These are phyloP conservation scores for Epinephelus lanceolatus DNA, from an alignment of 2,113 vertebrate genomes.

Conservation along the genomic window DNA sequence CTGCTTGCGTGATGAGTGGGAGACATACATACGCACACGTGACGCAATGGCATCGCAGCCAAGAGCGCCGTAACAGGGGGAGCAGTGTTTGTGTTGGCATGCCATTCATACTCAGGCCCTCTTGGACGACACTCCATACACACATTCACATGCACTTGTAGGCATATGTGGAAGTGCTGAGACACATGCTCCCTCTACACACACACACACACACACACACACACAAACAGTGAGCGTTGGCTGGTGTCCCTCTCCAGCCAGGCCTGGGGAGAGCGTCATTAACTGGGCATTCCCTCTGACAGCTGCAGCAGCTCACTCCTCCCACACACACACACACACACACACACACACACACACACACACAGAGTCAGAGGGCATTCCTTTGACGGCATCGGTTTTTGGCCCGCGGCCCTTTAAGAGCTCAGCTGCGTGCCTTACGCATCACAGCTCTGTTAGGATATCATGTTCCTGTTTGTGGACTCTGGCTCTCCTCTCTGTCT, in stretches of 20 bases:
- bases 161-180: conserved; percentile 43
- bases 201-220: conserved; percentile 26
- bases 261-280: conserved; percentile 48
- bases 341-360: conserved; percentile 8
- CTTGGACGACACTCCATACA: conserved; percentile 28
- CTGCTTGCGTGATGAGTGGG: conserved; percentile 12
- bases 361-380: conserved; percentile 63
- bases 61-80: conserved; percentile 27
- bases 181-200: conserved; percentile 22
- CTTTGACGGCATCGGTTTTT: conserved; percentile 51
- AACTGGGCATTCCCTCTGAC: conserved; percentile 71
- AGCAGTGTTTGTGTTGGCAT: conserved; percentile 69
- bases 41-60: conserved; percentile 37
- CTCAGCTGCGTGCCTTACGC: conserved; percentile 53
- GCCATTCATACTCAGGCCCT: conserved; percentile 48
- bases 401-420: conserved; percentile 60
- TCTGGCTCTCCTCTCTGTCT: conserved; percentile 27
- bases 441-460: conserved; percentile 42
- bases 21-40: conserved; percentile 39
- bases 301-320: conserved; percentile 62
- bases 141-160: conserved; percentile 40
- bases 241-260: conserved; percentile 58
- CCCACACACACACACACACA: conserved; percentile 25
- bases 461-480: conserved; percentile 55
- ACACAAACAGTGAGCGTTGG: conserved; percentile 38